A percentile compares a stretch with the other conserved stretches of the same genome.
phyloP scores from a whole-genome alignment of 2,113 vertebrate genomes.

The Pteruthius melanotis region DNA sequence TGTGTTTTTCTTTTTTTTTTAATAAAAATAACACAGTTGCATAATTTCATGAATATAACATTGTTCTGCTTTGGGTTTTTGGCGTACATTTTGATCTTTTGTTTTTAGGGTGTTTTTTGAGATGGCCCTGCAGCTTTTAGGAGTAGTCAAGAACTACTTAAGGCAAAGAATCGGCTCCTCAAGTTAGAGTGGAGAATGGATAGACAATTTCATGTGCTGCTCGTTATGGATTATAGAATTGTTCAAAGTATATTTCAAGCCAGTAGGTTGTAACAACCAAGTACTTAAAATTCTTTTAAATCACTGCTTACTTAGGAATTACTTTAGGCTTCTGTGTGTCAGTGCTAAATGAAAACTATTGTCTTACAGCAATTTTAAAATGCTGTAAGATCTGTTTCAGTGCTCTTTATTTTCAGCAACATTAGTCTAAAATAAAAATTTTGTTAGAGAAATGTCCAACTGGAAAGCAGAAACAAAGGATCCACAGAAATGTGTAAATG shows the following conservation, averaged over 20 bases:
- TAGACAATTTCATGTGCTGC: neutral
- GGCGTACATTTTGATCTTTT: neutral
- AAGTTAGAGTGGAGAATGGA: neutral
- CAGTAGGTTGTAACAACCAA: neutral
- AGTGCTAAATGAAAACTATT: neutral
- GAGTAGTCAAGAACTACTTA: neutral
- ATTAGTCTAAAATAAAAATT: neutral
- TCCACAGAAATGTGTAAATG: neutral
- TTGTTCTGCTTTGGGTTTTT: neutral
- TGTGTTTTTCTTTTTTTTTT: neutral
- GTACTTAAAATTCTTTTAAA: neutral
- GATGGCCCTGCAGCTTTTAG: neutral
- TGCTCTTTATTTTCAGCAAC: neutral
- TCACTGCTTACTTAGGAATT: neutral
- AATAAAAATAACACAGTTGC: neutral
- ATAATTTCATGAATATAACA: neutral
- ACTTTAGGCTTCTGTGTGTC: neutral
- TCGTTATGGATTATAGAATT: neutral
- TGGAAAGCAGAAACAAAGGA: neutral
- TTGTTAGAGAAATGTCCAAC: neutral
- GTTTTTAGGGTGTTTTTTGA: neutral
- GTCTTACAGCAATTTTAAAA: neutral
- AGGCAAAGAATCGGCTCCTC: neutral
- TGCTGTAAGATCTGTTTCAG: neutral
- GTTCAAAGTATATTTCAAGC: neutral